Evolutionary conservation across 23 tunicate species (phyloP).

Genomic region (Botrylloides violaceus): DNA sequence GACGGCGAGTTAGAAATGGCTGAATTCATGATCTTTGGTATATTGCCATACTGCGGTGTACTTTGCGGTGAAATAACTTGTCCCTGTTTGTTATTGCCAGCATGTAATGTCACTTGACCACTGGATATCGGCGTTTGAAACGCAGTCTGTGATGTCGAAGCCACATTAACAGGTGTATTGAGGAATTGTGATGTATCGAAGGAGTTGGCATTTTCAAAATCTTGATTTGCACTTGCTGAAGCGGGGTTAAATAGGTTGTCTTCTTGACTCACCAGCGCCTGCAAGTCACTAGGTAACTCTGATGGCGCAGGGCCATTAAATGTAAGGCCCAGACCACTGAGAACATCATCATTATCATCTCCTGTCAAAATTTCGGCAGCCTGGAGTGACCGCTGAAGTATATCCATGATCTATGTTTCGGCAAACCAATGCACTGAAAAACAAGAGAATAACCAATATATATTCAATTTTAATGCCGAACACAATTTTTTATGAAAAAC

Average conservation of each 20-base stretch:
- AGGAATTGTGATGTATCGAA: constrained; percentile 55
- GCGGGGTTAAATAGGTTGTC: background rate
- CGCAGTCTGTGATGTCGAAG: background rate
- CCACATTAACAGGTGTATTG: constrained; percentile 13
- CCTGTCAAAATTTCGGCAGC: constrained; percentile 44
- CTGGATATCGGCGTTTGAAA: background rate
- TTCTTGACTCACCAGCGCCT: background rate
- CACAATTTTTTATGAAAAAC: no score
- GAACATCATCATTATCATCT: constrained; percentile 11
- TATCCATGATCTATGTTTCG: constrained; percentile 28
- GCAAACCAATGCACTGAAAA: background rate
- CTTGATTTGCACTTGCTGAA: background rate
- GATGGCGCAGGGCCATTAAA: constrained; percentile 7
- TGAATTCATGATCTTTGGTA: background rate
- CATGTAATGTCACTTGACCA: background rate
- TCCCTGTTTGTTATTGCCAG: no score
- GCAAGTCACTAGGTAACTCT: constrained; percentile 3
- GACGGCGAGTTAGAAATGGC: background rate
- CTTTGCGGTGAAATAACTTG: background rate
- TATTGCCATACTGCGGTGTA: background rate
- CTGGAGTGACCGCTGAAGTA: constrained; percentile 59
- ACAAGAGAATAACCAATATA: background rate
- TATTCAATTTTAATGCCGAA: no score
- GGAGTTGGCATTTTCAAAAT: background rate
- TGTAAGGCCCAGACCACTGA: constrained; percentile 41